Percentiles rank a stretch among this genome's conserved stretches.
Conservation (phyloP, 2,113 vertebrate species). For the Thalassarche chlororhynchos region DNA sequence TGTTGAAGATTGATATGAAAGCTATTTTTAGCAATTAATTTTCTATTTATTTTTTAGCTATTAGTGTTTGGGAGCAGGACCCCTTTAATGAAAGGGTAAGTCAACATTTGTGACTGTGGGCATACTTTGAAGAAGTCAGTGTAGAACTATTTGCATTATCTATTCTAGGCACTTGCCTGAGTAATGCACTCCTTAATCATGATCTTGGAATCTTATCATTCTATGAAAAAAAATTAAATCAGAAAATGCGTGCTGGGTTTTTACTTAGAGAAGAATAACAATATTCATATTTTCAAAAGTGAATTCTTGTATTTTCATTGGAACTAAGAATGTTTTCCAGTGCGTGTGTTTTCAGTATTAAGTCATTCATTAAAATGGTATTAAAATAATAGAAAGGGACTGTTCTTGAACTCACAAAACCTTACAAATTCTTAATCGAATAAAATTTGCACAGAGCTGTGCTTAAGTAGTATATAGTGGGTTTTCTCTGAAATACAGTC, state of each 20-base stretch:
- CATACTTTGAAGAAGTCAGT: neutral
- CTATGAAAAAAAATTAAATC: neutral
- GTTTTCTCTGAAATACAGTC: neutral
- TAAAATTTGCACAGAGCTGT: neutral
- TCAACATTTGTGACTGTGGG: neutral
- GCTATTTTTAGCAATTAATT: neutral
- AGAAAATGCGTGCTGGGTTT: slow-evolving; percentile 1
- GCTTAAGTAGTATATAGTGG: neutral
- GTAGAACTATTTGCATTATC: neutral
- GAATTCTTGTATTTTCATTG: neutral
- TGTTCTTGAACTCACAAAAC: neutral
- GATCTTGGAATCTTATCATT: neutral
- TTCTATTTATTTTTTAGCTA: neutral
- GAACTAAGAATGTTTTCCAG: neutral
- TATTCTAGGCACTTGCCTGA: neutral
- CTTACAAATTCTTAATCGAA: neutral
- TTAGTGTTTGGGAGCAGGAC: neutral
- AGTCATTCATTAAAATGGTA: neutral
- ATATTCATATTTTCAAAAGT: neutral
- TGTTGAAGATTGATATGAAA: neutral
- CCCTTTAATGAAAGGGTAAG: neutral
- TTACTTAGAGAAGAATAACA: slow-evolving; percentile 24
- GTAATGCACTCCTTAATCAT: neutral
- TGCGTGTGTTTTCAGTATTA: neutral
- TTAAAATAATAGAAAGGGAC: neutral